Conservation (phyloP, 2,888 invertebrate genomes). For the Serripes groenlandicus region DNA sequence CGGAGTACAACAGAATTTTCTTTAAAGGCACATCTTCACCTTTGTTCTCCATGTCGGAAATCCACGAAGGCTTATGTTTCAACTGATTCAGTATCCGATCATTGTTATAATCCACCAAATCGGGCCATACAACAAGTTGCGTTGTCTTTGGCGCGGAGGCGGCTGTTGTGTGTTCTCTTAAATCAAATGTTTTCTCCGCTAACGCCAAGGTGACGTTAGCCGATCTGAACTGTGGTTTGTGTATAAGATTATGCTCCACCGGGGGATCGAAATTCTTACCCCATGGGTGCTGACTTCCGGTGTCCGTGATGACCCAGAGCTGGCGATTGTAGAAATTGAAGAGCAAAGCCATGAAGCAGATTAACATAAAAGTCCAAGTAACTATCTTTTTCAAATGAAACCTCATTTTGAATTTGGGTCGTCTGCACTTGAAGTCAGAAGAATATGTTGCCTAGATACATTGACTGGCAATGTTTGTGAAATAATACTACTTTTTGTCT, state of each 20-base stretch:
- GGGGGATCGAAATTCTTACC: slow-evolving; percentile 47
- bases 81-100: slow-evolving; percentile 83
- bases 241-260: slow-evolving; percentile 32
- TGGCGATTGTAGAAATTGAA: slow-evolving; percentile 74
- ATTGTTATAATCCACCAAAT: slow-evolving; percentile 68
- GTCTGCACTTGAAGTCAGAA: too few relatives aligned
- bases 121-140: slow-evolving; percentile 57
- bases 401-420: slow-evolving; percentile 57
- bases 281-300: slow-evolving; percentile 47
- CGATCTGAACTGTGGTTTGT: slow-evolving; percentile 2
- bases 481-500: too few relatives aligned
- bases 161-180: background rate
- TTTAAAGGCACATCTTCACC: slow-evolving; percentile 66
- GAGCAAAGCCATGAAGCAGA: slow-evolving; percentile 63
- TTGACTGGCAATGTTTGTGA: too few relatives aligned
- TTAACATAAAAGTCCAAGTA: slow-evolving; percentile 61
- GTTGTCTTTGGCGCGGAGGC: background rate
- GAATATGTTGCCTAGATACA: too few relatives aligned
- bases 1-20: slow-evolving; percentile 78
- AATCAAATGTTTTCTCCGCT: background rate
- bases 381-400: slow-evolving; percentile 69
- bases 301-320: slow-evolving; percentile 57
- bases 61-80: slow-evolving; percentile 70
- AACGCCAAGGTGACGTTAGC: background rate
- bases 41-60: slow-evolving; percentile 44